Evolutionary conservation across 2,888 invertebrate genomes (phyloP).

Genomic region (Diaperis boleti): DNA sequence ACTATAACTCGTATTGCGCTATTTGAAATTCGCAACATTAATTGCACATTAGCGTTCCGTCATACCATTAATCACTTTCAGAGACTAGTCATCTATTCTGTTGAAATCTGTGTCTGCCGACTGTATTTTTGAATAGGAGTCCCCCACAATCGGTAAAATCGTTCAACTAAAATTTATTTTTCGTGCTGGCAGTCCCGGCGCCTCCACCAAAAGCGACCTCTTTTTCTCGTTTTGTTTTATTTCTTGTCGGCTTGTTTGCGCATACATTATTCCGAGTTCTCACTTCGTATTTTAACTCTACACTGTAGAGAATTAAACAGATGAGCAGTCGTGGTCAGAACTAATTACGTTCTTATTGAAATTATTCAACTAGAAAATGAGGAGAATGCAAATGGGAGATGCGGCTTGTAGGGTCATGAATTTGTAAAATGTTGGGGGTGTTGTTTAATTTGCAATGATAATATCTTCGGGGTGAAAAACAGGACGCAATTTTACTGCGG

Average conservation of each 20-base stretch:
- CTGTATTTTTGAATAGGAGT: conserved; percentile 4
- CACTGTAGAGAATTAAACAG: conserved; percentile 5
- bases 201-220: background rate
- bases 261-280: conserved; percentile 19
- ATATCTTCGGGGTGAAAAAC: background rate
- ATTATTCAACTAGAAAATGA: background rate
- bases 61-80: background rate
- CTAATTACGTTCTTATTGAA: conserved; percentile 22
- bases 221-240: conserved; percentile 11
- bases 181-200: background rate
- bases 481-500: background rate
- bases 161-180: conserved; percentile 18
- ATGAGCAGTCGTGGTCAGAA: conserved; percentile 12
- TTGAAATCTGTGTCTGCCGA: background rate
- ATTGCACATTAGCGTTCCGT: too few relatives aligned
- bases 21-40: too few relatives aligned
- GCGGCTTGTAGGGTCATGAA: background rate
- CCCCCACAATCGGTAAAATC: conserved; percentile 4
- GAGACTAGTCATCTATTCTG: background rate
- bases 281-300: conserved; percentile 12
- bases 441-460: background rate
- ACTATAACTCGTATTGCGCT: too few relatives aligned
- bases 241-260: conserved; percentile 23
- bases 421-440: background rate
- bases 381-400: background rate